These are phyloP conservation scores for Pogonomyrmex barbatus DNA, from an alignment of 1,140 invertebrate genomes.

Conservation along the genomic window DNA sequence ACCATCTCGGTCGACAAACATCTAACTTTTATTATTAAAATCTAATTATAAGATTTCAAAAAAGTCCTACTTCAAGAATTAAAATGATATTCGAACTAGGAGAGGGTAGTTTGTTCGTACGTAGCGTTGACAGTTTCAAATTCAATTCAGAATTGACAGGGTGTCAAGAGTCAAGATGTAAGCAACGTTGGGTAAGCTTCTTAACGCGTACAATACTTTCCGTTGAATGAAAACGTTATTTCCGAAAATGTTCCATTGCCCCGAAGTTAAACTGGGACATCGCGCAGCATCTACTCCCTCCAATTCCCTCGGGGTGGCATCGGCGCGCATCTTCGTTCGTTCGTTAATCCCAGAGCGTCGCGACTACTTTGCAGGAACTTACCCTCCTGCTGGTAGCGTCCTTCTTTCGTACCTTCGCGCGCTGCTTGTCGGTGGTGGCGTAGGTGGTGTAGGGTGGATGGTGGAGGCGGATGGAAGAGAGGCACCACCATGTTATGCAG, in stretches of 20 bases:
- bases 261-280: slow-evolving; percentile 57
- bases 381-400: slow-evolving; percentile 63
- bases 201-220: background rate
- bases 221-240: slow-evolving; percentile 12
- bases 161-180: background rate
- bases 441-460: slow-evolving; percentile 39
- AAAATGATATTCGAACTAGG: background rate
- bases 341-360: slow-evolving; percentile 61
- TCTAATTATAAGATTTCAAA: background rate
- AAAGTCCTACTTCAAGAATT: background rate
- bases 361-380: slow-evolving; percentile 59
- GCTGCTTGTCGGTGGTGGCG: slow-evolving; percentile 37
- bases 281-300: background rate
- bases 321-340: slow-evolving; percentile 50
- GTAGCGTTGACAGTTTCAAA: background rate
- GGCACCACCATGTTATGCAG: slow-evolving; percentile 76
- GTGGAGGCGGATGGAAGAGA: slow-evolving; percentile 70
- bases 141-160: background rate
- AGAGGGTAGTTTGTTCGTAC: background rate
- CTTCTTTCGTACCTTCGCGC: slow-evolving; percentile 66
- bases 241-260: slow-evolving; percentile 11
- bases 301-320: slow-evolving; percentile 23
- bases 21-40: background rate
- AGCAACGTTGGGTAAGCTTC: background rate
- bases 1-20: background rate